Conservation (phyloP, 2,888 invertebrate genomes). For the Eretmocerus hayati region DNA sequence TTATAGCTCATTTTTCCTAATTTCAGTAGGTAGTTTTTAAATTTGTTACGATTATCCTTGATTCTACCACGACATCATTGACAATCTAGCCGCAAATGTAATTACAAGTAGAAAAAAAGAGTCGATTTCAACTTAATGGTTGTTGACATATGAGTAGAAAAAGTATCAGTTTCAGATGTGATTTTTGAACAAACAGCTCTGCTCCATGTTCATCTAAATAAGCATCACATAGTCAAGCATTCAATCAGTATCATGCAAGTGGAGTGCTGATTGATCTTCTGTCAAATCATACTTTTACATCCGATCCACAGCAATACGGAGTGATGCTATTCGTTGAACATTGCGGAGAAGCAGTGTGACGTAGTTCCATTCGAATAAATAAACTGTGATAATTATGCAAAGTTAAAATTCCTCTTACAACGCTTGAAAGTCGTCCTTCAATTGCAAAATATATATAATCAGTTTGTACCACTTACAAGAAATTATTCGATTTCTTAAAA, state of each 20-base stretch:
- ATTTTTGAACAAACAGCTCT: conserved; percentile 11
- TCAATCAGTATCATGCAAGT: too few relatives aligned
- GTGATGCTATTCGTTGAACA: too few relatives aligned
- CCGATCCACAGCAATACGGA: too few relatives aligned
- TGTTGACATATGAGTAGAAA: conserved; percentile 8
- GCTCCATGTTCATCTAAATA: conserved; percentile 38
- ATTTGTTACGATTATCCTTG: conserved; percentile 7
- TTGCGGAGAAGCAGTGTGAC: too few relatives aligned
- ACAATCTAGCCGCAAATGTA: conserved; percentile 1
- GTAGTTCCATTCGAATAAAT: too few relatives aligned
- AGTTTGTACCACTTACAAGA: too few relatives aligned
- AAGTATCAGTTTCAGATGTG: conserved; percentile 5
- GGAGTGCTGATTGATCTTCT: too few relatives aligned
- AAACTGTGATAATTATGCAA: conserved; percentile 7
- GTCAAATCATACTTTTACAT: too few relatives aligned
- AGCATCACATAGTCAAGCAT: too few relatives aligned
- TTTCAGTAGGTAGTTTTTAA: conserved; percentile 8
- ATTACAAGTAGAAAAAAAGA: conserved; percentile 6
- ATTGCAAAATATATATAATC: too few relatives aligned
- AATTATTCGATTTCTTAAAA: too few relatives aligned
- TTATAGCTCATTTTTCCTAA: conserved; percentile 4
- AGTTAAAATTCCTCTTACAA: conserved; percentile 16
- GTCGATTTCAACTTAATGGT: conserved; percentile 3
- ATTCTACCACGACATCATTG: conserved; percentile 10
- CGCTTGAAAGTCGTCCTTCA: conserved; percentile 8